Evolutionary conservation across 2,888 invertebrate species (phyloP), one percentile per base, ranked within the genome.

Genomic region (Tachina grossa): DNA sequence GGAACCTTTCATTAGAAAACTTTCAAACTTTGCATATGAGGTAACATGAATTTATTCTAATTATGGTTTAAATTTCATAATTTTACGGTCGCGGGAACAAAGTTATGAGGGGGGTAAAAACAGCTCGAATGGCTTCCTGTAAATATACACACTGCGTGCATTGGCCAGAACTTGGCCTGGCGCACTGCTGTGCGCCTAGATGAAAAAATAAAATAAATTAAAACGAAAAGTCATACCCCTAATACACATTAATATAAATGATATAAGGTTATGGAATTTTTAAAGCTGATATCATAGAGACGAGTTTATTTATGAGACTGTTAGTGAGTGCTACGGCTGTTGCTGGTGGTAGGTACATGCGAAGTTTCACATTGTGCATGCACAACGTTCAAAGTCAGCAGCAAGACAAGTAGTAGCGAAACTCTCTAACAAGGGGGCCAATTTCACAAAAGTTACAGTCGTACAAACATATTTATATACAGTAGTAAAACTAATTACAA

Each of bases 401-500:
- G 61, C 16, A 78, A 74, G 39, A 69, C 51, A 59, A 65, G 72
- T 59, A 78, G 79, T 74, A 78, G 74, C 68, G 53, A 74, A 74
- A 63, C 66, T 69, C 43, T 61, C 78, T 74, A 83, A 78, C 81
- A 84, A 81, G 75, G 59, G 66, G 74, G 68, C 83, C 76, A 65
- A 83, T 6, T 6, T 78, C 72, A 71, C 22, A 43, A 72, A n/a
- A 72, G 65, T 72, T 79, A 80, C 49, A 75, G 49, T 83, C 22
- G 74, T 16, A 76, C 51, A 79, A 22, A 69, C 68, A 63, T 31
- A 31, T 65, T 69, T 61, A 72, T 68, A 80, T 68, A 80, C 79
- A 75, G 90, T 88, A 89, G 90, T 89, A 88, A 86, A 91, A 89
- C 90, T 90, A 90, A 91, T 90, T 90, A 91, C 91, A 90, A 90